A percentile compares a stretch with the other conserved stretches of the same genome.
Conservation (phyloP, 2,113 vertebrate genomes). For the Euleptes europaea region DNA sequence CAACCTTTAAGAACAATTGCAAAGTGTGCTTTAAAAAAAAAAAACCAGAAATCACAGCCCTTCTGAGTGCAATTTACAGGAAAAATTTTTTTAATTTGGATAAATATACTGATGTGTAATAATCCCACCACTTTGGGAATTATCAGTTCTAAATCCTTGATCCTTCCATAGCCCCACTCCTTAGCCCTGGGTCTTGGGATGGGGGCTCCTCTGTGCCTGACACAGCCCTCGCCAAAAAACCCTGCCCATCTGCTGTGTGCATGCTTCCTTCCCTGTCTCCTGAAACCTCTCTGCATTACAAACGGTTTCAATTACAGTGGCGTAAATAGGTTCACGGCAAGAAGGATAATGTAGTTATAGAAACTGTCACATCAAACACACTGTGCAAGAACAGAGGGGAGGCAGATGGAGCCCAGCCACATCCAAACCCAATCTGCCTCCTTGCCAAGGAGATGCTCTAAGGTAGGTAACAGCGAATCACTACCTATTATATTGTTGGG, state of each 20-base stretch:
- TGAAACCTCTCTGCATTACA: neutral
- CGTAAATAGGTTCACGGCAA: neutral
- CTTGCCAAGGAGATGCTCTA: neutral
- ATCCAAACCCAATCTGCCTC: conserved; percentile 13
- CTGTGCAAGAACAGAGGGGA: conserved; percentile 3
- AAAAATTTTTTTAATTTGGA: neutral
- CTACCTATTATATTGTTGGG: neutral
- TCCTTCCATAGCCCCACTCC: neutral
- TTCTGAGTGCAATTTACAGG: neutral
- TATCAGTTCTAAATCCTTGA: neutral
- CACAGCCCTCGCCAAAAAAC: neutral
- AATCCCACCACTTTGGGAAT: neutral
- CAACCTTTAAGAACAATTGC: rapidly evolving
- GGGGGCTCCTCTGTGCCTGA: neutral
- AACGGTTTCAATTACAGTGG: neutral
- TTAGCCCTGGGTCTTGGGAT: neutral
- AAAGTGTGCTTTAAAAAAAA: conserved; percentile 19
- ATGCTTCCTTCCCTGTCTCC: neutral
- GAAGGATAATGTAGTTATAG: conserved; percentile 27
- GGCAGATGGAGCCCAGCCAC: neutral
- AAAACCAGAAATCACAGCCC: conserved; percentile 5
- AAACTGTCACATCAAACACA: conserved; percentile 35
- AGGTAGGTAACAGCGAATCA: neutral
- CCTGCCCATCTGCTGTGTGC: neutral
- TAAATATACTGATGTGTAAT: rapidly evolving